Evolutionary conservation across 2,888 invertebrate species (phyloP), one percentile per base, ranked within the genome.

Genomic region (Drosophila anomalata): DNA sequence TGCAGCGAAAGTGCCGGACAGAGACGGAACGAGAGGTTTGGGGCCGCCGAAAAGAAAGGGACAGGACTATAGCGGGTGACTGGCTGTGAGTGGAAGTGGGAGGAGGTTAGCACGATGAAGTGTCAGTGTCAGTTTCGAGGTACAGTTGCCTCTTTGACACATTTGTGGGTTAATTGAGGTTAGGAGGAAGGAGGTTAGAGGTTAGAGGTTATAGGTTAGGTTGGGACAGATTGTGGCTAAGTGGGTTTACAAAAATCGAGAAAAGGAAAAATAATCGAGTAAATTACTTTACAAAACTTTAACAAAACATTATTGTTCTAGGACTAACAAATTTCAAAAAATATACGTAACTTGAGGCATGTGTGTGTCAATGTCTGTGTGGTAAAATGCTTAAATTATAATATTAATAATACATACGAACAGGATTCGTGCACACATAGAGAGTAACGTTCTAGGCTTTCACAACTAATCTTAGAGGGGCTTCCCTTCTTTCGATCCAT

Each of bases 311-410:
- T 55, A 63, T 48, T 54, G 12, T 14, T 42, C 47, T 54, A 66
- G 55, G 54, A 4, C 48, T 66, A 66, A 54, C 31, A 47, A 47
- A 61, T 36, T n/a, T 36, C 33, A 46, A 31, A 65, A 47, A 65
- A 17, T 17, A 36, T 36, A n/a, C n/a, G n/a, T 36, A 36, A 14
- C 7, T 47, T 36, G 36, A 36, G 33, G 42, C 50, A 6, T 52
- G 5, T 52, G n/a, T 36, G 22, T 51, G 33, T 24, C 4, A 5
- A 4, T 59, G 26, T 51, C 22, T 42, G 44, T 63, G 24, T 36
- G n/a, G n/a, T n/a, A 51, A 59, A 51, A 59, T 59, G 60, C 62
- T 63, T 67, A 67, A 63, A 63, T 67, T 67, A 67, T 63, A 63
- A 67, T 63, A 67, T 63, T 63, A 63, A 67, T 63, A 67, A 67